Conservation (phyloP, 2,113 vertebrate genomes). For the Terrapene triunguis region DNA sequence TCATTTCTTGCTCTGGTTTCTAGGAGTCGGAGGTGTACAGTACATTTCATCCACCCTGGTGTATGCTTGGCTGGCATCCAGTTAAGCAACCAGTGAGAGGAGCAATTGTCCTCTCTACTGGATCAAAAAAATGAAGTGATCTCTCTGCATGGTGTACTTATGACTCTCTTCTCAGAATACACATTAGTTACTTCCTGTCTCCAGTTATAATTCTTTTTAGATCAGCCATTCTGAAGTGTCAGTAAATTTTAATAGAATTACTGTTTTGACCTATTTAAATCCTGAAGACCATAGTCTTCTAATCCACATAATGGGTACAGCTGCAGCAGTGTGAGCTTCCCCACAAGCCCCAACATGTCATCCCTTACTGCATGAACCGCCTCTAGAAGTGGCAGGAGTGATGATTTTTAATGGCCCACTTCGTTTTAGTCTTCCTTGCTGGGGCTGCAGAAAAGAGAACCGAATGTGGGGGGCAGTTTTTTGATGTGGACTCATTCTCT, state of each 20-base stretch:
- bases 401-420: neutral
- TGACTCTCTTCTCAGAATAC: neutral
- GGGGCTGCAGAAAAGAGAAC: neutral
- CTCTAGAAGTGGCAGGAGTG: rapidly evolving
- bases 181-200: neutral
- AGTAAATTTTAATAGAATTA: neutral
- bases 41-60: neutral
- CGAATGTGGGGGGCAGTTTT: neutral
- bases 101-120: neutral
- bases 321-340: neutral
- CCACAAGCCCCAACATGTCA: neutral
- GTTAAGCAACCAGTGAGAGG: neutral
- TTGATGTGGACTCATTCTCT: neutral
- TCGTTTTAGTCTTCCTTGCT: neutral
- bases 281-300: rapidly evolving
- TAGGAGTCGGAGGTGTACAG: neutral
- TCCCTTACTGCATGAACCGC: neutral
- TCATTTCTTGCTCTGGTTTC: neutral
- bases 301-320: rapidly evolving
- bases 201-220: neutral
- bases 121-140: neutral
- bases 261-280: neutral
- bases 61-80: neutral
- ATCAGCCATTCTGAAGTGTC: neutral
- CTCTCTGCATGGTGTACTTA: neutral